A percentile compares a stretch with the other conserved stretches of the same genome.
Conservation (phyloP, 2,113 vertebrate species). For the Brevimyrus niger region DNA sequence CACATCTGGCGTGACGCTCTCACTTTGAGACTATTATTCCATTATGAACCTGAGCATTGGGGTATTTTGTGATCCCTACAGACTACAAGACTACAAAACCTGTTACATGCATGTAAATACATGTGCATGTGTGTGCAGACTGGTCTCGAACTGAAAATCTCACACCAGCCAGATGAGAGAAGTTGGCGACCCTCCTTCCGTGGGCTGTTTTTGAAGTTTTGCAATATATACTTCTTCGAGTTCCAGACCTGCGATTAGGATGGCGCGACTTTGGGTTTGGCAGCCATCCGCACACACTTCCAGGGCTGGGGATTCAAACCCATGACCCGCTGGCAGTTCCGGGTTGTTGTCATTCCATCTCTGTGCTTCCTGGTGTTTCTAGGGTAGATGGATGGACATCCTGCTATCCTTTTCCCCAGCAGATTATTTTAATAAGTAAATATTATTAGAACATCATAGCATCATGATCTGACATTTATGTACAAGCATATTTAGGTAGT, state of each 20-base stretch:
- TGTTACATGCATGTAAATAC: background rate
- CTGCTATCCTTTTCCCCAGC: background rate
- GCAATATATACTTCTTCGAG: background rate
- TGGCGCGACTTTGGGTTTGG: background rate
- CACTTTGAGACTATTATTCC: background rate
- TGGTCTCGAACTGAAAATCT: background rate
- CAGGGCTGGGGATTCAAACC: background rate
- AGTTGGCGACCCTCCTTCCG: no score
- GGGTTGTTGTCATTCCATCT: background rate
- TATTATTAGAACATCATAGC: background rate
- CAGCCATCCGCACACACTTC: background rate
- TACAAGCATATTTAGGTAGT: background rate
- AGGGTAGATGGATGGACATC: background rate
- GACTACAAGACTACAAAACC: background rate
- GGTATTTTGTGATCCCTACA: background rate
- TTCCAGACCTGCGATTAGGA: background rate
- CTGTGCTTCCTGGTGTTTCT: background rate
- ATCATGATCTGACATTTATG: background rate
- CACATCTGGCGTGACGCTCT: background rate
- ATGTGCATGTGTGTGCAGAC: background rate
- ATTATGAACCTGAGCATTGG: background rate
- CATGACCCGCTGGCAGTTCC: background rate
- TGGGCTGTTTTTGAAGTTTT: background rate
- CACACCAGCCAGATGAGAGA: background rate
- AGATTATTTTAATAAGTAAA: background rate